Conservation (phyloP, 2,888 invertebrate species). For the Bellardia pandia region DNA sequence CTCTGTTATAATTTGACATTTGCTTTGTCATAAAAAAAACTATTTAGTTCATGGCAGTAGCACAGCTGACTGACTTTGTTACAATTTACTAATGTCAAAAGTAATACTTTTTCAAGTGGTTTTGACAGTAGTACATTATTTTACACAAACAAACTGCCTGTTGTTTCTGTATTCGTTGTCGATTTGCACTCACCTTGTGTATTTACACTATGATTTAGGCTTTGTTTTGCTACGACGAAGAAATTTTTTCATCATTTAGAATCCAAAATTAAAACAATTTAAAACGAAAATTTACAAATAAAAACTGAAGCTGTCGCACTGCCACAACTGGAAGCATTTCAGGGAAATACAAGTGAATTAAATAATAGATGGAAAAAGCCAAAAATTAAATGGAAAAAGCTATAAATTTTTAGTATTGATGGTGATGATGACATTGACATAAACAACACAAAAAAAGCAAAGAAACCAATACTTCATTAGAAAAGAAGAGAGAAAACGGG, state of each 20-base stretch:
- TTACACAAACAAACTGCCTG: no score
- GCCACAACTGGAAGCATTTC: constrained; percentile 64
- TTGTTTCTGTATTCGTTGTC: no score
- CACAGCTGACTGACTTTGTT: no score
- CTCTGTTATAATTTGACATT: constrained; percentile 51
- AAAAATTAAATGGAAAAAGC: constrained; percentile 27
- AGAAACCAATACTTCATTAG: neutral
- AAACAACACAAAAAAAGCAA: constrained; percentile 46
- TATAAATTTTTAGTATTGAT: constrained; percentile 33
- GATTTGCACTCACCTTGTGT: no score
- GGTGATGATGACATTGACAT: constrained; percentile 65
- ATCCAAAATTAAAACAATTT: constrained; percentile 27
- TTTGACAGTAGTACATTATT: no score
- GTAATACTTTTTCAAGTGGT: no score
- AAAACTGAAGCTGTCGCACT: constrained; percentile 60
- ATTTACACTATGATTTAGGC: neutral
- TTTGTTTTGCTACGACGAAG: constrained; percentile 69
- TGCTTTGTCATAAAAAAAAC: constrained; percentile 37
- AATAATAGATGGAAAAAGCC: neutral
- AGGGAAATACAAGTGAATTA: constrained; percentile 8
- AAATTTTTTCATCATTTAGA: constrained; percentile 30
- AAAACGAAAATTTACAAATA: constrained; percentile 25
- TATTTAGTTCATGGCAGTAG: constrained; percentile 5
- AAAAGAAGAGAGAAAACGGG: neutral
- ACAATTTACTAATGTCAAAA: no score